These are phyloP conservation scores for Panurus biarmicus DNA, from an alignment of 2,113 vertebrate species.

Conservation along the genomic window DNA sequence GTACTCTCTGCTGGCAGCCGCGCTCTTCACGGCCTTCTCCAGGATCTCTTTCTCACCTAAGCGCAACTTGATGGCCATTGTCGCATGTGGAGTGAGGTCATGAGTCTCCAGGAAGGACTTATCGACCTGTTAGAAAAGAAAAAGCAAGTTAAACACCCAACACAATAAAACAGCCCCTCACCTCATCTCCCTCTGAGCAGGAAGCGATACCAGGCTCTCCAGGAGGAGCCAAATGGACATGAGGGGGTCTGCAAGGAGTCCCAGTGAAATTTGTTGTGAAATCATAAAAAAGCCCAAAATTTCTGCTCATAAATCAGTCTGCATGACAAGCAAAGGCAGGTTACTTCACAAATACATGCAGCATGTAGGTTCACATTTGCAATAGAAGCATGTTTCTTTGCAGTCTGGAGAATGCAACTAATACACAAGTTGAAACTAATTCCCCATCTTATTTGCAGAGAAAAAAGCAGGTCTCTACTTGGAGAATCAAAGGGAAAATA, in stretches of 20 bases:
- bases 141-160: not conserved
- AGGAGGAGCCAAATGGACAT: not conserved
- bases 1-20: constrained; percentile 74
- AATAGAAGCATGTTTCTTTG: not conserved
- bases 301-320: not conserved
- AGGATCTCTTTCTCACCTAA: constrained; percentile 95
- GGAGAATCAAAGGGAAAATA: constrained; percentile 32
- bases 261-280: not conserved
- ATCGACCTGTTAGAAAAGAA: constrained; percentile 77
- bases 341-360: not conserved
- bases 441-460: constrained; percentile 2
- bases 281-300: not conserved
- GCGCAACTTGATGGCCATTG: constrained; percentile 84
- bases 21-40: constrained; percentile 79
- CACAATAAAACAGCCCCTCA: not conserved
- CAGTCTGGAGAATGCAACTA: not conserved
- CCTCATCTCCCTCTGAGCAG: not conserved
- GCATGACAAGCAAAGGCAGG: not conserved
- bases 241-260: not conserved
- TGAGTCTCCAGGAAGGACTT: constrained; percentile 76
- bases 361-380: not conserved
- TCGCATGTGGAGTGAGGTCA: constrained; percentile 76
- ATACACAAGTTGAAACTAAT: constrained; percentile 18
- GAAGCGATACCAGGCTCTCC: not conserved
- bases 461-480: constrained; percentile 4